phyloP scores from a whole-genome alignment of 2,797 vertebrate species.

The Arrhamphus sclerolepis region DNA sequence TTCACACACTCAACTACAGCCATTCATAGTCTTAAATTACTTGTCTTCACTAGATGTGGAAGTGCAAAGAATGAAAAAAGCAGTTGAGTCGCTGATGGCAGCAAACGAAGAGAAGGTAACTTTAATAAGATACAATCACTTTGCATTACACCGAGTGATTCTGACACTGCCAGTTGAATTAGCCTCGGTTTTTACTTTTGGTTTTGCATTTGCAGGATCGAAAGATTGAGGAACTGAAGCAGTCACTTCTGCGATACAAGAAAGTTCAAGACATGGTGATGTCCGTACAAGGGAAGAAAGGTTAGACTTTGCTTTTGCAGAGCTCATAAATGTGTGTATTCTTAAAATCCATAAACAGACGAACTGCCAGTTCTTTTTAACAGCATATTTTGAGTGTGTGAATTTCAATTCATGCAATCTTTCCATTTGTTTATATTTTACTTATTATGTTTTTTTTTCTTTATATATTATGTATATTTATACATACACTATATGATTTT shows the following conservation, averaged over 20 bases:
- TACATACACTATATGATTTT: too few relatives aligned
- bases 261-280: conserved; percentile 94
- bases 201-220: conserved; percentile 82
- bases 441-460: neutral
- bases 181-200: neutral
- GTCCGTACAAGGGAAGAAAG: conserved; percentile 90
- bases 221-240: conserved; percentile 96
- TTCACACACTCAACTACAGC: neutral
- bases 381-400: neutral
- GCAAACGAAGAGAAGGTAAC: conserved; percentile 98
- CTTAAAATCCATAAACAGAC: too few relatives aligned
- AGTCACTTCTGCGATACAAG: conserved; percentile 91
- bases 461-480: too few relatives aligned
- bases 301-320: conserved; percentile 55
- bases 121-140: neutral
- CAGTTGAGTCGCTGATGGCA: conserved; percentile 94
- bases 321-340: neutral
- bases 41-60: conserved; percentile 86
- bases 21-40: conserved; percentile 6
- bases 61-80: conserved; percentile 97
- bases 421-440: too few relatives aligned
- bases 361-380: neutral
- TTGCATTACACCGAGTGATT: neutral
- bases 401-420: neutral
- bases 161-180: accelerated